phyloP scores from a whole-genome alignment of 2,113 vertebrate species.

The Thunnus thynnus region DNA sequence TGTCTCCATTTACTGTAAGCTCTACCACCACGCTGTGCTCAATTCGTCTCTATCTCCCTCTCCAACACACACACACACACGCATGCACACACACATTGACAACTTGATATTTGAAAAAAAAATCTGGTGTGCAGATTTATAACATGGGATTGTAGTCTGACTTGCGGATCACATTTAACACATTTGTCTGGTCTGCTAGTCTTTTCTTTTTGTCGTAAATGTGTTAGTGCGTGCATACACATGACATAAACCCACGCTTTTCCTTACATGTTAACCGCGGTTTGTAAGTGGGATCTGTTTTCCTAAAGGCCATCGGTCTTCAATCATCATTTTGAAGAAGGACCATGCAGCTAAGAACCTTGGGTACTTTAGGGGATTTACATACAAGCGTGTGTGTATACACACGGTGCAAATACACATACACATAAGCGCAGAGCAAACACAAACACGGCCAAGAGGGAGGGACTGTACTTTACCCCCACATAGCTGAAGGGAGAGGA shows the following conservation, averaged over 20 bases:
- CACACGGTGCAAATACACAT: neutral
- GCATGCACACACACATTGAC: conserved; percentile 29
- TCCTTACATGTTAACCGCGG: conserved; percentile 31
- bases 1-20: conserved; percentile 82
- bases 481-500: conserved; percentile 74
- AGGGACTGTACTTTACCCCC: conserved; percentile 71
- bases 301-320: conserved; percentile 57
- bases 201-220: conserved; percentile 13
- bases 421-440: conserved; percentile 52
- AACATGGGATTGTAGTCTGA: conserved; percentile 29
- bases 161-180: conserved; percentile 53
- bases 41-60: conserved; percentile 36
- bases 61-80: conserved; percentile 27
- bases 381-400: conserved; percentile 40
- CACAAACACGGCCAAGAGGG: conserved; percentile 60
- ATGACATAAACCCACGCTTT: conserved; percentile 39
- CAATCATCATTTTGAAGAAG: conserved; percentile 66
- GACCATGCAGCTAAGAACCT: conserved; percentile 33
- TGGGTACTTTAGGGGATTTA: conserved; percentile 68
- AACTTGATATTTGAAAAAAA: conserved; percentile 37
- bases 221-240: conserved; percentile 6
- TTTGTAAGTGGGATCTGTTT: conserved; percentile 42
- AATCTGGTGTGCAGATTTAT: conserved; percentile 27
- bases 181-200: conserved; percentile 32
- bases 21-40: conserved; percentile 44